Conservation (phyloP, 2,888 invertebrate species). For the Drosophila gaucha region DNA sequence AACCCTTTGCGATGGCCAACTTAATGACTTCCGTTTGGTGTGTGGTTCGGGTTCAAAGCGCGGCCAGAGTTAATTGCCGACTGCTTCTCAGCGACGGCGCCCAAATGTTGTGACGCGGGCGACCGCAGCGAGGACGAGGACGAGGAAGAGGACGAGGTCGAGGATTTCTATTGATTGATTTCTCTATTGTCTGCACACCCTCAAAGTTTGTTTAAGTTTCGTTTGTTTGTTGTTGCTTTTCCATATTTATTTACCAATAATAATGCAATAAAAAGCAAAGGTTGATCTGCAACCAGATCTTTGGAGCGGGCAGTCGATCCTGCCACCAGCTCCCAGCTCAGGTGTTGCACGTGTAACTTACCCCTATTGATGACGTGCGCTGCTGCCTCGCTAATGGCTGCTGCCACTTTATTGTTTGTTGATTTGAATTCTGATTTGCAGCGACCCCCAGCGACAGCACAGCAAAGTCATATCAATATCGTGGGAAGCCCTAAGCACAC, state of each 20-base stretch:
- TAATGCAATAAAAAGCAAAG: slow-evolving; percentile 69
- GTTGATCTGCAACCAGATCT: slow-evolving; percentile 24
- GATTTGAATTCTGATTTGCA: slow-evolving; percentile 50
- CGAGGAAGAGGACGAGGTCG: neutral
- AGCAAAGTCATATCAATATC: slow-evolving; percentile 70
- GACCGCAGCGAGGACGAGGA: neutral
- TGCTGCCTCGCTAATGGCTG: slow-evolving; percentile 52
- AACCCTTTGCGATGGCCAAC: slow-evolving; percentile 62
- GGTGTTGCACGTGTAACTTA: slow-evolving; percentile 51
- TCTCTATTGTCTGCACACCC: slow-evolving; percentile 38
- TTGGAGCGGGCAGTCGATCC: slow-evolving; percentile 5
- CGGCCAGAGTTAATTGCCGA: slow-evolving; percentile 56
- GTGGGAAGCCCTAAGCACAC: slow-evolving; percentile 66
- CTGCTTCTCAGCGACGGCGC: slow-evolving; percentile 19
- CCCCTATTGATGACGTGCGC: slow-evolving; percentile 24
- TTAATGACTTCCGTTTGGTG: slow-evolving; percentile 72
- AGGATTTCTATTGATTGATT: slow-evolving; percentile 64
- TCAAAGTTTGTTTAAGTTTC: slow-evolving; percentile 17
- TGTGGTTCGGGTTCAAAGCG: slow-evolving; percentile 41
- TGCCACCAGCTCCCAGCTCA: slow-evolving; percentile 15
- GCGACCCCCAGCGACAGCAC: slow-evolving; percentile 40
- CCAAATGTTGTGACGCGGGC: slow-evolving; percentile 27
- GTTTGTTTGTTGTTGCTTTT: slow-evolving; percentile 13
- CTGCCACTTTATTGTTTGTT: slow-evolving; percentile 59
- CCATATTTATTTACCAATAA: slow-evolving; percentile 61